phyloP scores from a whole-genome alignment of 2,888 invertebrate species.

The Onthophagus sagittarius region DNA sequence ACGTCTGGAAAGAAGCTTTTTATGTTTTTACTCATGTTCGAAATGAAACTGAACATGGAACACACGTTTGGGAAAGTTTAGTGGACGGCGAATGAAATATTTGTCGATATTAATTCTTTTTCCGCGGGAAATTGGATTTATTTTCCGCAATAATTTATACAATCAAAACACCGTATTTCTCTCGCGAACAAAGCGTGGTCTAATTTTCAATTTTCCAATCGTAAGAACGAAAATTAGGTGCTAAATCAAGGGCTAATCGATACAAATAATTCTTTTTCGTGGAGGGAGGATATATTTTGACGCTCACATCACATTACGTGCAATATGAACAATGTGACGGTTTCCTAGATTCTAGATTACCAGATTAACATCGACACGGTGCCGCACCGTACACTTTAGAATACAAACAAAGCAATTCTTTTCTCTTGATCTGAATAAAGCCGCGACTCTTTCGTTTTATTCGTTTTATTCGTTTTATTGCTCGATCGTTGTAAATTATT shows the following conservation, averaged over 20 bases:
- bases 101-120: neutral
- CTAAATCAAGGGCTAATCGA: slow-evolving; percentile 17
- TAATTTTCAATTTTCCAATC: slow-evolving; percentile 18
- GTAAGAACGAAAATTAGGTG: slow-evolving; percentile 23
- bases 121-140: slow-evolving; percentile 13
- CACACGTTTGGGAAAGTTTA: neutral
- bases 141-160: slow-evolving; percentile 17
- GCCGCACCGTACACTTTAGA: neutral
- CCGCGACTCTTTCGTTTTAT: neutral
- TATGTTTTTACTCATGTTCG: neutral
- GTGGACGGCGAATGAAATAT: neutral
- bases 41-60: neutral
- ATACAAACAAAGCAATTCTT: neutral
- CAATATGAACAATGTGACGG: neutral
- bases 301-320: neutral
- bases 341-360: neutral
- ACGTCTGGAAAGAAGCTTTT: neutral
- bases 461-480: neutral
- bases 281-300: neutral
- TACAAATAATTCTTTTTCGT: neutral
- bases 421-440: neutral
- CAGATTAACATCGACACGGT: neutral
- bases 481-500: neutral
- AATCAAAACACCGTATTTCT: slow-evolving; percentile 21
- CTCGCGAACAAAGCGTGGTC: slow-evolving; percentile 16